Evolutionary conservation across 2,113 vertebrate species (phyloP), one percentile per base, ranked within the genome.

Genomic region (Capreolus pygargus): DNA sequence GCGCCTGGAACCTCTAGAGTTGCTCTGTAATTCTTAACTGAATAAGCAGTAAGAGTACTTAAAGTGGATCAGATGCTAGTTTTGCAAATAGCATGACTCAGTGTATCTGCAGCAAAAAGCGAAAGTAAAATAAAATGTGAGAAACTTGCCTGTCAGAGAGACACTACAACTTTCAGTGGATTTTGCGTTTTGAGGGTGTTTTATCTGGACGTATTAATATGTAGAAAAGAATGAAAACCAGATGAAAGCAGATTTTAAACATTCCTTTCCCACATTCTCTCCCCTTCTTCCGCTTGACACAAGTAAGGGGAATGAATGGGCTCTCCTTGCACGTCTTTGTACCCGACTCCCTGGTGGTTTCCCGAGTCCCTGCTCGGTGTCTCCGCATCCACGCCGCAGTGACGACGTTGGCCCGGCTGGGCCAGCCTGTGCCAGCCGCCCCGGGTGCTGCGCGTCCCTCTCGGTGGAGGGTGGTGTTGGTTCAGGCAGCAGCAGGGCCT

Each of bases 281-380:
- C 98, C 97, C 97, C 96, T 98, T 98, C 98, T 99, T 99, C 91
- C 99, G 99, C 99, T 55, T 85, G 98, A 97, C 91, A 97, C 98
- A 3, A 97, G 98, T 99, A 98, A 99, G 99, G 86, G 90, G n/a
- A 98, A 99, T 98, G 97, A 99, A 99, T 96, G 98, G 98, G 98
- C 98, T 99, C 98, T 99, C 98, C 99, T 98, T 98, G 99, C 99
- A 99, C 98, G 98, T 99, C 97, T 99, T 98, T 36, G 95, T 98
- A 97, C 95, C 47, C 6, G 98, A 97, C 98, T 99, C 99, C 99
- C 99, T 96, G 97, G 99, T 98, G 98, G 98, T 97, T 98, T 78
- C 98, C 97, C 95, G 98, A 96, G 93, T 98, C 98, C 91, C 91
- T 64, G 89, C 91, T 96, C 95, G 97, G 91, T 87, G 94, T 94